Base-by-base conservation (phyloP, 1,140 invertebrate species). In the Drosophila pallidifrons region DNA sequence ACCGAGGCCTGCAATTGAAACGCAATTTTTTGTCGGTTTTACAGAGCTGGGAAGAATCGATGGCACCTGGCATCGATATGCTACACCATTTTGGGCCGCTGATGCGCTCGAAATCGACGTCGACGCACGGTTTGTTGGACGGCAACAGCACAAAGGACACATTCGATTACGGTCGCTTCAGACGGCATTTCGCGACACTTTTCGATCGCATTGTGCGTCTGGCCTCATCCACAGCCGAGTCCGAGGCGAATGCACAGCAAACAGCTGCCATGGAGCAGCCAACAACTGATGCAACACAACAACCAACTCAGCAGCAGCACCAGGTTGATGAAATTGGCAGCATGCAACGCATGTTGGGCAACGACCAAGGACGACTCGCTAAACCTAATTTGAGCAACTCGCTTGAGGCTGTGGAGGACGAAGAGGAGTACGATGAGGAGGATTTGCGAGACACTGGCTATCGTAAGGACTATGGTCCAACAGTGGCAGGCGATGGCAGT, bases 41-140 rank as follows among this genome's bases (percentile, higher is more conserved):
- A 38, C 25, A 92, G 92, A 91, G 86, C 57, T 92, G 92, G 92
- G 91, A 92, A 60, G 91, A 92, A 81, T 91, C 89, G 20, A 91
- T 91, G 82, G 82, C 82, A 7, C 88, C 90, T 6, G 90, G 91
- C 47, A 91, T 92, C 28, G 91, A 92, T 79, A 92, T 92, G 88
- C 61, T 92, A 47, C 87, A 92, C 69, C 91, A 92, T 68, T 90
- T 92, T 67, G 91, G 91, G 10, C 91, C 91, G 0, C 59, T 92
- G 1, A 87, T 75, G 61, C 88, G 91, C 1, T 89, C 88, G 5
- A 92, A 92, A 45, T 88, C 85, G 3, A 73, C 64, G 3, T 81
- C 78, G 0, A 79, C 79, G 2, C 78, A 92, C 35, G 85, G 85
- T 1, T 41, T 88, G 25, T 61, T 88, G 28, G 83, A 88, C 28